A percentile compares a stretch with the other conserved stretches of the same genome.
These are phyloP conservation scores for Cheilosia grossa DNA, from an alignment of 2,888 invertebrate genomes.

Conservation along the genomic window DNA sequence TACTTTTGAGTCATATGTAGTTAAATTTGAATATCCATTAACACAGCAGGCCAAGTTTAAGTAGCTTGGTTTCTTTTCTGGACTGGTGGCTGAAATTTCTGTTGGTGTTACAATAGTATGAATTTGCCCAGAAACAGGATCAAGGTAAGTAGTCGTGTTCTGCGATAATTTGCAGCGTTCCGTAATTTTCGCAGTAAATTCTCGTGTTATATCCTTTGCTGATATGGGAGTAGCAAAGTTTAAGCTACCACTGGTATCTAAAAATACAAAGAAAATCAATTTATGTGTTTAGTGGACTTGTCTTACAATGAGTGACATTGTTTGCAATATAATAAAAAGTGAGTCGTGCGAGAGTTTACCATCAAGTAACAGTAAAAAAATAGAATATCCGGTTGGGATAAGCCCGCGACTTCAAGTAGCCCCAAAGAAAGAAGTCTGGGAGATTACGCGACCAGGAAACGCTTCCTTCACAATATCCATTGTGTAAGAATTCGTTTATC, in stretches of 20 bases:
- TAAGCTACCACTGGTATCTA: slow-evolving; percentile 86
- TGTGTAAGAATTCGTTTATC: too few relatives aligned
- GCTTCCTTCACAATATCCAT: too few relatives aligned
- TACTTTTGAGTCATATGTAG: slow-evolving; percentile 92
- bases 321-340: too few relatives aligned
- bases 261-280: slow-evolving; percentile 49
- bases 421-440: too few relatives aligned
- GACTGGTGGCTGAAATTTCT: slow-evolving; percentile 75
- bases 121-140: slow-evolving; percentile 80
- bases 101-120: slow-evolving; percentile 80
- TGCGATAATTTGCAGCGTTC: slow-evolving; percentile 83
- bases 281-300: too few relatives aligned
- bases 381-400: too few relatives aligned
- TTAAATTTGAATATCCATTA: slow-evolving; percentile 94
- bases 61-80: slow-evolving; percentile 92
- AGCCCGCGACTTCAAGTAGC: too few relatives aligned
- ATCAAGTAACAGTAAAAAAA: too few relatives aligned
- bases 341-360: too few relatives aligned
- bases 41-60: slow-evolving; percentile 94
- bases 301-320: too few relatives aligned
- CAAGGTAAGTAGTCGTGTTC: slow-evolving; percentile 78
- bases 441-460: too few relatives aligned
- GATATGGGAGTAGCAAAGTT: slow-evolving; percentile 87
- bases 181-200: slow-evolving; percentile 86
- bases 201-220: slow-evolving; percentile 85